Evolutionary conservation across 2,797 vertebrate species (phyloP), one percentile per base, ranked within the genome.

Genomic region (Poeciliopsis infans): DNA sequence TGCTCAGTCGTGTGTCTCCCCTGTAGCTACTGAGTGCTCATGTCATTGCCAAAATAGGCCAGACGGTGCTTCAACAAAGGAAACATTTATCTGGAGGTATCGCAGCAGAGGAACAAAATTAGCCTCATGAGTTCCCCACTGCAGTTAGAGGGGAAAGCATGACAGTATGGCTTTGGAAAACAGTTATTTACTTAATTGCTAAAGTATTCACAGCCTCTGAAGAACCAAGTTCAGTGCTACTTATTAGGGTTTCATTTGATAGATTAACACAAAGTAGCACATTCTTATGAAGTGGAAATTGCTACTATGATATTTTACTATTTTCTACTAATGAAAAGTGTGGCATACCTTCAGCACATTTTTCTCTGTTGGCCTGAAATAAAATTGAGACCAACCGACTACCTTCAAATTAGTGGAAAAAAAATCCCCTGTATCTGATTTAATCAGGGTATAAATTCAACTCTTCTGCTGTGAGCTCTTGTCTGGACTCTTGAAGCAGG

Each of bases 1-100:
- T 85, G 87, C 89, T 92, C 91, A 88, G 85, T 82, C 91, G 90
- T 72, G 88, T 87, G 89, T 90, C 89, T 85, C 86, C 91, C 92
- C 91, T 49, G 86, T 92, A 91, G 93, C 90, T 83, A 89, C 85
- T 51, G 80, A 84, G 85, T 55, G 64, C 81, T 82, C 86, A 25
- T 93, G 93, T 93, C 91, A 90, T 90, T 94, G 94, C 92, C 93
- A 93, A 94, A 93, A 93, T 92, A 86, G 93, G 91, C 93, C 92
- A 94, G 92, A 92, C 91, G 91, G 89, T 87, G 87, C 82, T 89
- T 80, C 83, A 86, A 91, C 90, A 90, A 94, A 94, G 90, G 89
- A 91, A 91, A 88, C 87, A 85, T 89, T 93, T 83, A 86, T 92
- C 91, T 87, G 87, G 85, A 93, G 88, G 87, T 83, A 91, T 92